Evolutionary conservation across 2,797 vertebrate species (phyloP), one percentile per base, ranked within the genome.

Genomic region (Sternotherus odoratus): DNA sequence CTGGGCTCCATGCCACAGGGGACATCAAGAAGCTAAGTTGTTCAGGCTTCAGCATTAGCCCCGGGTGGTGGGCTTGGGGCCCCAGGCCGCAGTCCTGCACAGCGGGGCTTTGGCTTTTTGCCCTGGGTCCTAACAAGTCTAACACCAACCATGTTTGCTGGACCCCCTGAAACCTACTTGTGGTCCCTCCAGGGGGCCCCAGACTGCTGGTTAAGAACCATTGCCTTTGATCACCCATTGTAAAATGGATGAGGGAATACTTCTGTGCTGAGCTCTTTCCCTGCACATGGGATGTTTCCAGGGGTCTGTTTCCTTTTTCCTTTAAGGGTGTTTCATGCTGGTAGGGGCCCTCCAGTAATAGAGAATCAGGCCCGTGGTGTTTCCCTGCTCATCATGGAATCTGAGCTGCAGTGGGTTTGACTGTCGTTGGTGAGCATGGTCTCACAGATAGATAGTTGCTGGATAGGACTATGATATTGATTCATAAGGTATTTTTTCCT

Each of bases 281-380:
- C n/a, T 1, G 10, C 33, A 49, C 23, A 1, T 3, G 0, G 5
- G 13, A 6, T 56, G 2, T 21, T 69, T 79, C 36, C 23, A 5
- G 21, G 74, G 53, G 48, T 50, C 28, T 30, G 5, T 54, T 78
- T n/a, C 79, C 21, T 36, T 63, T 48, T 5, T 39, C 1, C 1
- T 5, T 53, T 8, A 0, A 0, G 5, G 3, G 2, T 1, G 24
- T 12, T 13, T 23, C 46, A 60, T n/a, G 33, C 43, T 28, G 54
- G 43, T 69, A 39, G 5, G 0, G 0, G 11, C 3, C 0, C 15
- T 24, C 6, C 0, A 1, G 78, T 54, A 51, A 12, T 54, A 12
- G 46, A n/a, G 53, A 36, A 10, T 43, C 1, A 1, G 60, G 30
- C 33, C 53, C 2, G 0, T 21, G 33, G 4, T 2, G 0, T 2